These are phyloP conservation scores for Erebia palarica DNA, from an alignment of 2,888 invertebrate genomes.

Conservation along the genomic window DNA sequence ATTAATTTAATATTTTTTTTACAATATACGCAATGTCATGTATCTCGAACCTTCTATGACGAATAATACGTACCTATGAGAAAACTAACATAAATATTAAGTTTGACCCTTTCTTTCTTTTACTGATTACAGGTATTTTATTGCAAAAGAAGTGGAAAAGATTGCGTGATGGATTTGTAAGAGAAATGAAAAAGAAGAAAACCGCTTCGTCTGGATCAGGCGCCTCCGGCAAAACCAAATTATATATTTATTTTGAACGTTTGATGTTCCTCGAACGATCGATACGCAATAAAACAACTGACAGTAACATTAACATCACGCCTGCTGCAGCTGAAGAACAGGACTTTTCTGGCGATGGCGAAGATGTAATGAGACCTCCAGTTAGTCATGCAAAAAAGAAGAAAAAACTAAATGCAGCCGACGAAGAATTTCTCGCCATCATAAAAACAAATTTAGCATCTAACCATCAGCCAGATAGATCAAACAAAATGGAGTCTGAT, in stretches of 20 bases:
- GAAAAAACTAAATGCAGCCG: conserved; percentile 36
- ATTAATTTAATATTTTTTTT: too few species aligned
- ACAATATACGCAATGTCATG: too few species aligned
- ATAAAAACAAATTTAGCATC: conserved; percentile 38
- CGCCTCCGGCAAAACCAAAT: conserved; percentile 26
- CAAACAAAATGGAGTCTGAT: not conserved
- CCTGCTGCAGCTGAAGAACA: conserved; percentile 26
- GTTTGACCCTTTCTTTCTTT: not conserved
- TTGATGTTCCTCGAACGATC: conserved; percentile 36
- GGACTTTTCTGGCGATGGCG: conserved; percentile 33
- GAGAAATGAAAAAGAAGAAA: conserved; percentile 38
- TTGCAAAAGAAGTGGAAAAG: conserved; percentile 39
- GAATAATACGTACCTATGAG: too few species aligned
- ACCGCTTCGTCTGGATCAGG: conserved; percentile 36
- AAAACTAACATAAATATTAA: too few species aligned
- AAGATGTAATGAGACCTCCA: conserved; percentile 38
- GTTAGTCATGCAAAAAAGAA: conserved; percentile 32
- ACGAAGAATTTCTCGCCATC: conserved; percentile 37
- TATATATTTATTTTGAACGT: conserved; percentile 39
- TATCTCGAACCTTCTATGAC: too few species aligned
- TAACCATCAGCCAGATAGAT: conserved; percentile 26
- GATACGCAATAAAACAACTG: conserved; percentile 36
- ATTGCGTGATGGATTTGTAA: conserved; percentile 34
- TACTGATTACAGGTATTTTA: conserved; percentile 31
- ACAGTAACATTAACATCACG: conserved; percentile 34